Percentiles rank a stretch among this genome's conserved stretches.
phyloP scores from a whole-genome alignment of 2,113 vertebrate species.

The Ophthalmolycus amberensis region DNA sequence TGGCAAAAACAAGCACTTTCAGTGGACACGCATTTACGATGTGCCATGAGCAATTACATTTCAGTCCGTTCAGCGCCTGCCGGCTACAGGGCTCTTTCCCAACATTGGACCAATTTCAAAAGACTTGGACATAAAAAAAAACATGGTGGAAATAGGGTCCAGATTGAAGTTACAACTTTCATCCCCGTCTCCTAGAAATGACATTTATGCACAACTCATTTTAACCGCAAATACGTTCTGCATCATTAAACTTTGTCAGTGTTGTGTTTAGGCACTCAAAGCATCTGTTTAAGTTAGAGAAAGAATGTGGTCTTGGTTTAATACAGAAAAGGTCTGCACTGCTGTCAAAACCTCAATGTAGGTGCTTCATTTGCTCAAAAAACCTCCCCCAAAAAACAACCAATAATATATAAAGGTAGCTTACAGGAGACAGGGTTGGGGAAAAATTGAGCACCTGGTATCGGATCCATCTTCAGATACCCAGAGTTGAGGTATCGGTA shows the following conservation, averaged over 20 bases:
- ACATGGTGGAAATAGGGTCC: background rate
- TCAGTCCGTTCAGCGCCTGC: background rate
- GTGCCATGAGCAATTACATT: background rate
- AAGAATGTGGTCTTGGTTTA: background rate
- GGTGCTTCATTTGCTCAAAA: background rate
- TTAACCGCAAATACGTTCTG: background rate
- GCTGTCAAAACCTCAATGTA: background rate
- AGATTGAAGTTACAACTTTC: background rate
- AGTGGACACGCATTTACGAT: too few species aligned
- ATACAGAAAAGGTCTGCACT: background rate
- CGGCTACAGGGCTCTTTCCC: background rate
- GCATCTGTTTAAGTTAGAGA: background rate
- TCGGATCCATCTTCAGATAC: background rate
- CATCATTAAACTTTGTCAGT: background rate
- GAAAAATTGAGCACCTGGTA: background rate
- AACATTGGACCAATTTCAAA: background rate
- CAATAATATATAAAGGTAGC: background rate
- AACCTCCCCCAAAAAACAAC: too few species aligned
- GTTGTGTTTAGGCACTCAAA: background rate
- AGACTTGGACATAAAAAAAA: background rate
- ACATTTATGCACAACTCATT: constrained; percentile 1
- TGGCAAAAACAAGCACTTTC: background rate
- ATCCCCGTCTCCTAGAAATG: background rate
- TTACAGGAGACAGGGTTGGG: too few species aligned
- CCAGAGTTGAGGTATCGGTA: background rate